Base-by-base conservation (phyloP, 2,113 vertebrate genomes). In the Gallinago paraguaiae region DNA sequence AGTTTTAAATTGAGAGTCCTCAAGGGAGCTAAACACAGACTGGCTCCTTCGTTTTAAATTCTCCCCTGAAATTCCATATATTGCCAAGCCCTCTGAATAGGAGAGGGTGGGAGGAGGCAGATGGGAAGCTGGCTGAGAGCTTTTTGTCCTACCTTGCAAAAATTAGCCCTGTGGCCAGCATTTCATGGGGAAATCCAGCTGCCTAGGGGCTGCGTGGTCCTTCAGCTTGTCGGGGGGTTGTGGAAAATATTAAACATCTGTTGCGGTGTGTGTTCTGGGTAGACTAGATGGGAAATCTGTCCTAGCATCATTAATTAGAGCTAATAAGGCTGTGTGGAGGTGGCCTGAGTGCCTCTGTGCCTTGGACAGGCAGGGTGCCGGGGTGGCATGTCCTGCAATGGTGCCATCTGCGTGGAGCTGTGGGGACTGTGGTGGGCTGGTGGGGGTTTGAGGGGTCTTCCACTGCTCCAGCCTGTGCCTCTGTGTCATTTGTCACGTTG, bases 161-260 rank as follows among this genome's bases (percentile, higher is more conserved):
- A 61, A 20, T 16, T 30, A 59, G 35, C 45, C 45, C n/a, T 1
- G 17, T 0, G 2, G 30, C 19, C 69, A 35, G 71, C 3, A 0
- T 39, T 27, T 17, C 11, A 4, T 17, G 53, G 54, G 46, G 13
- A 18, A 10, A 56, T 37, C 17, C 20, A 46, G 10, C 72, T 17
- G 18, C 2, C 24, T 37, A 33, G 83, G 9, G 46, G 63, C 59
- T 31, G 61, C 5, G 6, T 2, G 25, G 39, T 24, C 4, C 54
- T 11, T 17, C 46, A 35, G 27, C 59, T 57, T 11, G 39, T 20
- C 54, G 7, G 64, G 11, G 41, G 31, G 6, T 2, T 39, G 41
- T 7, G 37, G 71, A n/a, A 11, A 41, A 16, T 7, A 3, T 1
- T n/a, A 11, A 54, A 17, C 46, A 6, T 53, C 45, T 67, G 30